A percentile compares a stretch with the other conserved stretches of the same genome.
Evolutionary conservation across 2,113 vertebrate species (phyloP).

Genomic region (Pteronura brasiliensis): DNA sequence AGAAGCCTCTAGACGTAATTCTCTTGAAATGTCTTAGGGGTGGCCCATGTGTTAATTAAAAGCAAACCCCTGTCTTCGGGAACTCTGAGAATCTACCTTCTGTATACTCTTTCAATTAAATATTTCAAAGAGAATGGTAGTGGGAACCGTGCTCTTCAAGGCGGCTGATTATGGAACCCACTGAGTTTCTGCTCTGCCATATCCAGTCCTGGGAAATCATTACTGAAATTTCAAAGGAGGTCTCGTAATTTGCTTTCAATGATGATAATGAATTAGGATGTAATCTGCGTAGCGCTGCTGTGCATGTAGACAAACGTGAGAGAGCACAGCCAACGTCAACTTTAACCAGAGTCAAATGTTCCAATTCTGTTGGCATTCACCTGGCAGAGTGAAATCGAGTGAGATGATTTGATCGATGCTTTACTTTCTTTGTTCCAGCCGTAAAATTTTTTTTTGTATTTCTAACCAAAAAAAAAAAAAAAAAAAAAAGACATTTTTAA

Average conservation of each 20-base stretch:
- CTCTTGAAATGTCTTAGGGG: constrained; percentile 45
- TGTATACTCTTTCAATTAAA: constrained; percentile 59
- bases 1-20: constrained; percentile 60
- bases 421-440: background rate
- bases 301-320: background rate
- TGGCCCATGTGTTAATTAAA: constrained; percentile 62
- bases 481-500: background rate
- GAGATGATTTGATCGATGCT: background rate
- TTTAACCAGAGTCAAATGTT: constrained; percentile 26
- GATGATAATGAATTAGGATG: background rate
- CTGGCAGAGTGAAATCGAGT: background rate
- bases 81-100: constrained; percentile 58
- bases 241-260: background rate
- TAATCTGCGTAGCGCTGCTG: background rate
- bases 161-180: background rate
- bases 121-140: background rate
- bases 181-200: background rate
- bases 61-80: constrained; percentile 29
- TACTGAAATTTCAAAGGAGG: background rate
- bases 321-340: background rate
- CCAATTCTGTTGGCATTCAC: background rate
- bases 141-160: background rate
- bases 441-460: background rate
- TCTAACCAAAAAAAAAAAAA: background rate
- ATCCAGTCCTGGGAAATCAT: background rate